Percentiles rank a stretch among this genome's conserved stretches.
These are phyloP conservation scores for Nannoperca australis DNA, from an alignment of 2,797 vertebrate species.

Conservation along the genomic window DNA sequence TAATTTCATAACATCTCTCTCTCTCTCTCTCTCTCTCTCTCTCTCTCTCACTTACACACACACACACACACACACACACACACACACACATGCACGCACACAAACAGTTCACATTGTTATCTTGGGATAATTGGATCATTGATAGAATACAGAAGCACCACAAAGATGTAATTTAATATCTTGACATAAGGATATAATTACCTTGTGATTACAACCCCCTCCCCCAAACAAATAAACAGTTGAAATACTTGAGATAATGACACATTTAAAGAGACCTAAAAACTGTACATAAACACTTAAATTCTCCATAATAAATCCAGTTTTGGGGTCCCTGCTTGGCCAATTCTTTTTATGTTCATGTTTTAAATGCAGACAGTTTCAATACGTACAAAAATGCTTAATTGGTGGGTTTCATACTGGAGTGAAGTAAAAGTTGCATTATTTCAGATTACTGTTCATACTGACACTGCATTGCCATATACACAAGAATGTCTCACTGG, in stretches of 20 bases:
- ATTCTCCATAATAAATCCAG: background rate
- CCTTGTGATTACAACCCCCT: background rate
- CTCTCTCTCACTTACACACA: no score
- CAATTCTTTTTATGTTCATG: background rate
- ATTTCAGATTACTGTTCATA: background rate
- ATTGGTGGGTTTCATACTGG: background rate
- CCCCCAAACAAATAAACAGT: background rate
- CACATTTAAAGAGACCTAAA: background rate
- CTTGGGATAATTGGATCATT: constrained; percentile 21
- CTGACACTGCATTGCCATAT: background rate
- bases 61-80: constrained; percentile 1
- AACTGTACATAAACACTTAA: background rate
- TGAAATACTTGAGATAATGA: background rate
- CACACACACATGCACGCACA: constrained; percentile 7
- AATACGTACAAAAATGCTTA: background rate
- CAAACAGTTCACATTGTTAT: background rate
- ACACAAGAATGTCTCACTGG: background rate
- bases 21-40: background rate
- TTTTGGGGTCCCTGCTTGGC: background rate
- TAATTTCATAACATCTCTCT: constrained; percentile 32
- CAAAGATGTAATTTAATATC: constrained; percentile 1
- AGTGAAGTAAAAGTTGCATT: background rate
- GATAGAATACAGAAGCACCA: constrained; percentile 13
- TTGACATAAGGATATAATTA: constrained; percentile 10
- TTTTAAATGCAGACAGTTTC: background rate